Evolutionary conservation across 1,140 invertebrate genomes (phyloP), one percentile per base, ranked within the genome.

Genomic region (Elysia chlorotica): DNA sequence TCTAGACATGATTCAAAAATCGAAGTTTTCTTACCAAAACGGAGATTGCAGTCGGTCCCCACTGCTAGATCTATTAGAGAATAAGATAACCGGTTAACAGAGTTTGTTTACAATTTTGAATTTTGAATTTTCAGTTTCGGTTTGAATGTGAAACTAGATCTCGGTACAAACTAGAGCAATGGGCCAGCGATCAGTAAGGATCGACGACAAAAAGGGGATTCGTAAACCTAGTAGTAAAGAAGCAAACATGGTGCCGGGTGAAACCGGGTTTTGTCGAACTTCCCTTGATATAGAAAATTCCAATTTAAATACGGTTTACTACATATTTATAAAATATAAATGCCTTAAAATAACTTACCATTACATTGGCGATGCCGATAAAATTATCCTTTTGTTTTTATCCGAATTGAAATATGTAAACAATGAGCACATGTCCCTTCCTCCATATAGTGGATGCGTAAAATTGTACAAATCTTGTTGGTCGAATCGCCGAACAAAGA

Each of bases 311-410:
- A 48, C 41, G 10, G n/a, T 59, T 10, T 17, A 10, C n/a, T 35
- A 66, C 36, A 65, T 63, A 31, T 56, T 65, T 17, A 67, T 63
- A 48, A 59, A 56, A 38, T 56, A 68, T 23, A 71, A 36, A 38
- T 63, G 74, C 41, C 57, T 76, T 68, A 35, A 65, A 91, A n/a
- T n/a, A n/a, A n/a, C n/a, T n/a, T n/a, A n/a, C n/a, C n/a, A n/a
- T n/a, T n/a, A n/a, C n/a, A n/a, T n/a, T n/a, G n/a, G n/a, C n/a
- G n/a, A n/a, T n/a, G n/a, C n/a, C n/a, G n/a, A n/a, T n/a, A n/a
- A n/a, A n/a, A n/a, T n/a, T n/a, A n/a, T n/a, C 63, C 41, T 91
- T 91, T 54, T 94, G 90, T 70, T 19, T 36, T 38, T 71, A 25
- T 53, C 23, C 2, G n/a, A n/a, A 71, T 57, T 59, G 57, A 71